Evolutionary conservation across 2,888 invertebrate species (phyloP).

Genomic region (Eristalinus aeneus): DNA sequence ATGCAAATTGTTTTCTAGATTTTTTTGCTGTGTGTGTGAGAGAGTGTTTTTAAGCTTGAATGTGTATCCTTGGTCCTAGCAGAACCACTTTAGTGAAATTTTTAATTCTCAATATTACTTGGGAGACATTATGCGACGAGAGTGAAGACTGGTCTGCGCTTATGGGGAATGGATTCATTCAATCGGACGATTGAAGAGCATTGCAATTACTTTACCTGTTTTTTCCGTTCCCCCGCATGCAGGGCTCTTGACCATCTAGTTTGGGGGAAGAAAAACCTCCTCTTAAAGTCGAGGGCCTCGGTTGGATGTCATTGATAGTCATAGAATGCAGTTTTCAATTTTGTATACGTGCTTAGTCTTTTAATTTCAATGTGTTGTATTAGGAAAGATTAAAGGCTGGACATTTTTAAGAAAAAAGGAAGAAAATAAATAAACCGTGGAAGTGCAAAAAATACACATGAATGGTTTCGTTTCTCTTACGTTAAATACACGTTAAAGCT

Average conservation of each 20-base stretch:
- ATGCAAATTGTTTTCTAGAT: conserved; percentile 62
- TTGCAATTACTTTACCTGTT: not conserved
- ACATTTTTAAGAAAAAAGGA: too few species aligned
- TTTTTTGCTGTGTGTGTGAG: conserved; percentile 13
- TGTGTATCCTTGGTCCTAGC: not conserved
- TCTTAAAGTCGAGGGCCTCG: too few species aligned
- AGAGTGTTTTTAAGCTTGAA: not conserved
- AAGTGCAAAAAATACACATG: too few species aligned
- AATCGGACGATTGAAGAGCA: not conserved
- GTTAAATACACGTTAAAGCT: too few species aligned
- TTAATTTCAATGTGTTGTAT: too few species aligned
- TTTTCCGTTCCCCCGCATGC: not conserved
- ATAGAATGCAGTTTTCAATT: too few species aligned
- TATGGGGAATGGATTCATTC: not conserved
- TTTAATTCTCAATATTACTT: not conserved
- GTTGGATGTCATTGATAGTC: too few species aligned
- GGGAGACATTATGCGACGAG: not conserved
- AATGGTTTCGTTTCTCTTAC: too few species aligned
- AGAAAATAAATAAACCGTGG: too few species aligned
- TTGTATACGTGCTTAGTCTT: too few species aligned
- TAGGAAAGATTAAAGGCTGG: too few species aligned
- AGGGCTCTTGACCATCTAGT: not conserved
- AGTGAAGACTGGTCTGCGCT: not conserved
- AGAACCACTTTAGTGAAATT: not conserved
- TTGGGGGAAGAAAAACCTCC: too few species aligned